Base-by-base conservation (phyloP, 2,113 vertebrate species). In the Platysteira castanea region DNA sequence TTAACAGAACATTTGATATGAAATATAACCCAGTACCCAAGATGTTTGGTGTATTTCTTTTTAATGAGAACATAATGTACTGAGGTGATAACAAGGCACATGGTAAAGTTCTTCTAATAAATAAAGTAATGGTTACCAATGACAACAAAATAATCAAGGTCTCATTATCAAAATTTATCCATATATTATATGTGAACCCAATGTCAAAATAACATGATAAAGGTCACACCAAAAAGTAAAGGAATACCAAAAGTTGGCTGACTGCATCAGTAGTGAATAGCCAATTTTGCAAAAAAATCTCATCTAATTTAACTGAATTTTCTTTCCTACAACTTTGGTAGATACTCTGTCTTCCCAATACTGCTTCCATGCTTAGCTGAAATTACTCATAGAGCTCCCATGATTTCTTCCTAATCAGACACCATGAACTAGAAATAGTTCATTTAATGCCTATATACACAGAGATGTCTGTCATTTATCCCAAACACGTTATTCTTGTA, bases 1-100 rank as follows among this genome's bases (percentile, higher is more conserved):
- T 92, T 92, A 96, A 91, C 73, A 93, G 85, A 75, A 95, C 30
- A 60, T 83, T 92, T 94, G 81, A 77, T 87, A 73, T 63, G 85
- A 95, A 95, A 87, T 94, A 80, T 50, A 96, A 80, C 30, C 44
- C 56, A 70, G 28, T 96, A 89, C 63, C 27, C 50, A 53, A 87
- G 67, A 91, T 4, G 3, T 88, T 94, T 92, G 56, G 85, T 91
- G 33, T 52, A 47, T 59, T 95, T 94, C 41, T 93, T 90, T 86
- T 85, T 91, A 94, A 96, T 93, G 24, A 96, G 85, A 82, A 95
- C 68, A 47, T 85, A 69, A 44, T 35, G 30, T 91, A 83, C 81
- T 78, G 54, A 91, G 64, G 82, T 60, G 31, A 54, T 63, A 77
- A 59, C 4, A 80, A 80, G 20, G 39, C 69, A 42, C 31, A 23